Evolutionary conservation across 2,888 invertebrate genomes (phyloP), one percentile per base, ranked within the genome.

Genomic region (Pristionchus mayeri): DNA sequence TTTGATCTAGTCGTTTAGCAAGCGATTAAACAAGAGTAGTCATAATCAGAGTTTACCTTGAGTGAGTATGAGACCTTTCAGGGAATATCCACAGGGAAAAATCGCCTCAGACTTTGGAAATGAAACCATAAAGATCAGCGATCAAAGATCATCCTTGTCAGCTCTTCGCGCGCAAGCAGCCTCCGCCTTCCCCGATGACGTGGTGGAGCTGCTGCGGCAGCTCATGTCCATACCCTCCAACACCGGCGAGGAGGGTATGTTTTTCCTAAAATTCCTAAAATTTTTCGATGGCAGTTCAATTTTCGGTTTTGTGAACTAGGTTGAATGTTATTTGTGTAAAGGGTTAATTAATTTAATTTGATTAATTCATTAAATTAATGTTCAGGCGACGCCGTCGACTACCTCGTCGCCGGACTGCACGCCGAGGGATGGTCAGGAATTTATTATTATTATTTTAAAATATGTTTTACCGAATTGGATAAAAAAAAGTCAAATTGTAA

Each of bases 311-410:
- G 0, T 44, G n/a, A 24, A 13, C 63, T 2, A 13, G 34, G 2
- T 16, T 18, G 34, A 4, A 63, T 63, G 34, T 9, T 2, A 24
- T 30, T 6, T 30, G 63, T 9, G 2, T 11, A 2, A 1, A 34
- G 34, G 30, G 37, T 57, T 21, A 57, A 18, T 7, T 11, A 24
- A 13, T 57, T 7, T 6, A 21, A 21, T 57, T 57, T 44, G 44
- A 44, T 44, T 44, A 44, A 44, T 44, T 13, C 6, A 44, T 44
- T 44, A 9, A 6, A 9, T 30, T 4, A 0, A 9, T 11, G 24
- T 21, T 63, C 63, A 82, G 81, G 63, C 60, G 81, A 82, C 48
- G 81, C 63, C 27, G 63, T 82, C 9, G 81, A 82, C 63, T 82
- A 63, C 30, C 63, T 82, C 37, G 63, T 82, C 44, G 63, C n/a